phyloP scores from a whole-genome alignment of 2,888 invertebrate species.

The Celastrina argiolus region DNA sequence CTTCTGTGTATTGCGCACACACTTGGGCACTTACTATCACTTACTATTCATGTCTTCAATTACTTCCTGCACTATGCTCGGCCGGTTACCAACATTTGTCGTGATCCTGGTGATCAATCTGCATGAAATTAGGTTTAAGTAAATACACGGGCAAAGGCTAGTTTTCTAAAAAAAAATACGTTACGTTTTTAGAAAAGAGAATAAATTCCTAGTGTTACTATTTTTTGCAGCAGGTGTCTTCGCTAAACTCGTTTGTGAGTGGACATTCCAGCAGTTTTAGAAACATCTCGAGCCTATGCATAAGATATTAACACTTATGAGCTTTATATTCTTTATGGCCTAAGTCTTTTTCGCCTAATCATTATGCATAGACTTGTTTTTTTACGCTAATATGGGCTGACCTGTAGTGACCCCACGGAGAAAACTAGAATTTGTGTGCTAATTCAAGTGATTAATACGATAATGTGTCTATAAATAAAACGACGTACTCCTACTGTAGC shows the following conservation, averaged over 20 bases:
- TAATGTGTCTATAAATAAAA: background rate
- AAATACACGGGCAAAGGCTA: no score
- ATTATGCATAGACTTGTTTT: slow-evolving; percentile 10
- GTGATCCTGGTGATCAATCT: no score
- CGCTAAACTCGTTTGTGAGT: slow-evolving; percentile 21
- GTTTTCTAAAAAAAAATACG: slow-evolving; percentile 5
- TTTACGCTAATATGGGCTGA: slow-evolving; percentile 7
- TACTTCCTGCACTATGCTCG: no score
- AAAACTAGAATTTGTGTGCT: slow-evolving; percentile 33
- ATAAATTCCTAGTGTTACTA: slow-evolving; percentile 22
- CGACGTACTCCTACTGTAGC: no score
- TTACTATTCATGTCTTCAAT: no score
- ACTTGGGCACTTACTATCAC: no score
- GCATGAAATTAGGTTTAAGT: no score
- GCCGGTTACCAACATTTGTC: no score
- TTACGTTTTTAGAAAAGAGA: slow-evolving; percentile 16
- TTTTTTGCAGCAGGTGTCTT: slow-evolving; percentile 24
- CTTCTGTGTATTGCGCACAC: no score
- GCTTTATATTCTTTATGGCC: slow-evolving; percentile 8
- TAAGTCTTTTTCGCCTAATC: slow-evolving; percentile 15
- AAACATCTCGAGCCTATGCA: slow-evolving; percentile 20
- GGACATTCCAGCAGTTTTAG: slow-evolving; percentile 23
- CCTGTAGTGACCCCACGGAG: background rate
- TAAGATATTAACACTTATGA: background rate
- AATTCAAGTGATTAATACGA: slow-evolving; percentile 33